phyloP scores from a whole-genome alignment of 1,140 invertebrate genomes.

The Diachasma alloeum region DNA sequence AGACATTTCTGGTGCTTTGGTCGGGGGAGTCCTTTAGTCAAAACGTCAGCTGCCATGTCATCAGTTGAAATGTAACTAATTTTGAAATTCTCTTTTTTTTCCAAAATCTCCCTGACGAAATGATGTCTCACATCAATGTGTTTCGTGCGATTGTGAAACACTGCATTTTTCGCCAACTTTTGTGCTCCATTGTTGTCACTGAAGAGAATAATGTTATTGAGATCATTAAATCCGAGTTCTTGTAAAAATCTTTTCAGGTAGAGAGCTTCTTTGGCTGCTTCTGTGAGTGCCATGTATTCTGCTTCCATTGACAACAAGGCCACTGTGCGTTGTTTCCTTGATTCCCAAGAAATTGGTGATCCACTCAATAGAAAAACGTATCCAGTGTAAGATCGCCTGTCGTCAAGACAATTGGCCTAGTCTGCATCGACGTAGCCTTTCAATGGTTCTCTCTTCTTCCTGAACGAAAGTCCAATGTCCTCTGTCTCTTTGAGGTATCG shows the following conservation, averaged over 20 bases:
- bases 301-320: neutral
- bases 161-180: neutral
- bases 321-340: neutral
- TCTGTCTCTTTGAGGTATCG: neutral
- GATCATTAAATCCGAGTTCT: neutral
- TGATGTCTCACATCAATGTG: neutral
- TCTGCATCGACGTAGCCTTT: neutral
- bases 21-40: neutral
- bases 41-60: neutral
- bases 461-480: neutral
- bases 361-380: neutral
- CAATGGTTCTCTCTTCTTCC: neutral
- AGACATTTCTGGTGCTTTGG: neutral
- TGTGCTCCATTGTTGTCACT: slow-evolving; percentile 5
- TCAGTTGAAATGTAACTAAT: neutral
- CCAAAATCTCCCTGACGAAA: neutral
- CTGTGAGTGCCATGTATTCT: neutral
- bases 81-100: neutral
- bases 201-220: neutral
- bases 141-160: neutral
- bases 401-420: neutral
- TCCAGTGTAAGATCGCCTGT: neutral
- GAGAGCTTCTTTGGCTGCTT: slow-evolving; percentile 2
- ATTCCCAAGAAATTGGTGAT: neutral
- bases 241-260: neutral